Evolutionary conservation across 2,888 invertebrate genomes (phyloP).

Genomic region (Deilephila porcellus): DNA sequence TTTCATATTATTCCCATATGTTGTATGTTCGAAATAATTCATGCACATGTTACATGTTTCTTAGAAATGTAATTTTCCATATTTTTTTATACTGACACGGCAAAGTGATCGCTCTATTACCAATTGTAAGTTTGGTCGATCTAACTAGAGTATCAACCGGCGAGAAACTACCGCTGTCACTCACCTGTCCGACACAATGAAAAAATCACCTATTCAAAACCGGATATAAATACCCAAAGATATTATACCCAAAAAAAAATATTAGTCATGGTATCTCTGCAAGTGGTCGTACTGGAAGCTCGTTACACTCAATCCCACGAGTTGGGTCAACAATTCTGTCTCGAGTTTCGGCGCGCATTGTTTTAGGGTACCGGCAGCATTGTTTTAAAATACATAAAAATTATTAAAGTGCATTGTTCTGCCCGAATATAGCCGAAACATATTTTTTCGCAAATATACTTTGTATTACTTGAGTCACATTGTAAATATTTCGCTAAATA

Average conservation of each 20-base stretch:
- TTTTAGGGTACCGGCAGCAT: conserved; percentile 48
- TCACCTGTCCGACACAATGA: too few species aligned
- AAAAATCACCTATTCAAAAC: too few species aligned
- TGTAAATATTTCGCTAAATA: neutral
- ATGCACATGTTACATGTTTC: too few species aligned
- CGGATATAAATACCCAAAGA: too few species aligned
- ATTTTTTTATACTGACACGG: too few species aligned
- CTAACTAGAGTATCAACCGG: too few species aligned
- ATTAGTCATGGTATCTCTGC: neutral
- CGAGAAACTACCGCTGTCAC: too few species aligned
- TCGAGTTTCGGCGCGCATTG: conserved; percentile 61
- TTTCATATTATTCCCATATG: too few species aligned
- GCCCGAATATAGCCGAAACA: conserved; percentile 19
- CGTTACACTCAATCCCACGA: conserved; percentile 55
- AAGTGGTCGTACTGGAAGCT: conserved; percentile 28
- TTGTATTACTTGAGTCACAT: neutral
- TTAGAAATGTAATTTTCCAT: too few species aligned
- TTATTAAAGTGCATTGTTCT: conserved; percentile 37
- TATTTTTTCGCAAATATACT: conserved; percentile 11
- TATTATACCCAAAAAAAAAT: neutral
- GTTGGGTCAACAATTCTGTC: conserved; percentile 54
- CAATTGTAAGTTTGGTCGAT: too few species aligned
- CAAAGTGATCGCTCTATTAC: too few species aligned
- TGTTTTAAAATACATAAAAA: conserved; percentile 40
- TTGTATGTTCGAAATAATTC: too few species aligned